Percentiles rank a stretch among this genome's conserved stretches.
These are phyloP conservation scores for Meloe dianella DNA, from an alignment of 2,888 invertebrate genomes.

Conservation along the genomic window DNA sequence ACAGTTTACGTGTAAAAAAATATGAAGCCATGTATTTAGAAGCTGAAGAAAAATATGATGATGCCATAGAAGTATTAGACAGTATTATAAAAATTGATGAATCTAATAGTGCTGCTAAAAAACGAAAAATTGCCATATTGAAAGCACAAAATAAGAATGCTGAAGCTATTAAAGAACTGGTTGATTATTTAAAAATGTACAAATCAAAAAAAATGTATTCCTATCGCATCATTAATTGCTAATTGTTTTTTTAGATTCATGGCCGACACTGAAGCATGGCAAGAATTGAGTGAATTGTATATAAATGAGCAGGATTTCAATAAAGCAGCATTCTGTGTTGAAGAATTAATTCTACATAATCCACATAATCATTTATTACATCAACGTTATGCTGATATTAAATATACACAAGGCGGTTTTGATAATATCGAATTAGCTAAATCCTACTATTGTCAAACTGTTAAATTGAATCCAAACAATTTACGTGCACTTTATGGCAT, in stretches of 20 bases:
- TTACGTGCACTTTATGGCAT: conserved; percentile 91
- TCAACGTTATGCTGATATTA: conserved; percentile 91
- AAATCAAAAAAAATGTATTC: neutral
- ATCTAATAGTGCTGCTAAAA: conserved; percentile 90
- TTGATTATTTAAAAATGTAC: conserved; percentile 93
- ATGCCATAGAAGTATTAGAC: conserved; percentile 84
- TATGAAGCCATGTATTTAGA: conserved; percentile 84
- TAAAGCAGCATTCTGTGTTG: conserved; percentile 94
- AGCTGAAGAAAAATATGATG: conserved; percentile 82
- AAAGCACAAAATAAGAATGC: conserved; percentile 82
- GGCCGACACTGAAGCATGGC: conserved; percentile 98
- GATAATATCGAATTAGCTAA: conserved; percentile 93
- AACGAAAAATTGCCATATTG: conserved; percentile 88
- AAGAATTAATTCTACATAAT: conserved; percentile 92
- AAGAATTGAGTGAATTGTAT: conserved; percentile 93
- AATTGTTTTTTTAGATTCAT: conserved; percentile 77
- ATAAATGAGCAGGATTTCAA: conserved; percentile 85
- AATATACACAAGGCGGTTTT: conserved; percentile 87
- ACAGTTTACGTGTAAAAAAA: conserved; percentile 84
- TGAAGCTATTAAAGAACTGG: conserved; percentile 92
- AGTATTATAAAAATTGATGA: conserved; percentile 87
- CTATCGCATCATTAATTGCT: neutral
- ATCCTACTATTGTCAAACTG: conserved; percentile 89
- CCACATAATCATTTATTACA: conserved; percentile 94
- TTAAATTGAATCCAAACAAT: conserved; percentile 88